These are phyloP conservation scores for Diloba caeruleocephala DNA, from an alignment of 2,888 invertebrate species.

Conservation along the genomic window DNA sequence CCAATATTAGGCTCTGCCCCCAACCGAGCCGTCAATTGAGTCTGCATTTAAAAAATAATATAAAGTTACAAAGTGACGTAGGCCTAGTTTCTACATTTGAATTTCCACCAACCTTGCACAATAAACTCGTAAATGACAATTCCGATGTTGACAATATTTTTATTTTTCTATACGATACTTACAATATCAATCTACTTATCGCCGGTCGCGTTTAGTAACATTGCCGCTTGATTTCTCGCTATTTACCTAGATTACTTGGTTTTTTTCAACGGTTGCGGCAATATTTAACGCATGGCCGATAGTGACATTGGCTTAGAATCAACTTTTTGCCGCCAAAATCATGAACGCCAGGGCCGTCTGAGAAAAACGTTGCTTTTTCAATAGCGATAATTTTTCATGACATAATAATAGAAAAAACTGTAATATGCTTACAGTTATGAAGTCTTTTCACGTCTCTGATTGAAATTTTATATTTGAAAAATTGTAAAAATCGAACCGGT, in stretches of 20 bases:
- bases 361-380: slow-evolving; percentile 64
- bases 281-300: slow-evolving; percentile 82
- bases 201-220: slow-evolving; percentile 73
- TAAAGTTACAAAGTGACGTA: neutral
- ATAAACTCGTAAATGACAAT: slow-evolving; percentile 56
- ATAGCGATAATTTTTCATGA: slow-evolving; percentile 58
- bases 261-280: slow-evolving; percentile 83
- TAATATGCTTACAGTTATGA: slow-evolving; percentile 41
- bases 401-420: slow-evolving; percentile 51
- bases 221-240: slow-evolving; percentile 83
- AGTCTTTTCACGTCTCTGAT: slow-evolving; percentile 47
- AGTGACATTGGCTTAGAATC: slow-evolving; percentile 81
- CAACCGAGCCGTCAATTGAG: too few species aligned
- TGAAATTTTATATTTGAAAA: slow-evolving; percentile 36
- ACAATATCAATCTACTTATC: slow-evolving; percentile 63
- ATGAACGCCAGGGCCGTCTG: slow-evolving; percentile 64
- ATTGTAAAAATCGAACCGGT: slow-evolving; percentile 24
- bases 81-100: slow-evolving; percentile 29
- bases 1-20: too few species aligned
- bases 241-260: slow-evolving; percentile 85
- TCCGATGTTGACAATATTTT: slow-evolving; percentile 52
- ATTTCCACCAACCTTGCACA: slow-evolving; percentile 40
- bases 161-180: slow-evolving; percentile 58
- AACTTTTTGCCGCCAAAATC: slow-evolving; percentile 79
- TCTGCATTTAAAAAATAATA: too few species aligned